phyloP scores from a whole-genome alignment of 2,113 vertebrate species.

The Chinchilla lanigera region DNA sequence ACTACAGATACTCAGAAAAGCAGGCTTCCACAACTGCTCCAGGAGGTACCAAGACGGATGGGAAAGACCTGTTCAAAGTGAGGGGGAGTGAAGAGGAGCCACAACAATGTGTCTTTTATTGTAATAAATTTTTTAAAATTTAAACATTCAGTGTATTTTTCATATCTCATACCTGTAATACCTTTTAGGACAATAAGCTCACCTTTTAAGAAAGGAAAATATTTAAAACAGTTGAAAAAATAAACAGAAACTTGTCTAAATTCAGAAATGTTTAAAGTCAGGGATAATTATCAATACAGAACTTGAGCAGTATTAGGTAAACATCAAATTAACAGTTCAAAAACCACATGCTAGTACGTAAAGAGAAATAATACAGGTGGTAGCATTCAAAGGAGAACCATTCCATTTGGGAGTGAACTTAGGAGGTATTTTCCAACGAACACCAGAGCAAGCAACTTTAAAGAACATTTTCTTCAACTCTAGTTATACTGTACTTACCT shows the following conservation, averaged over 20 bases:
- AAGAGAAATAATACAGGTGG: neutral
- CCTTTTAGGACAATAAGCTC: neutral
- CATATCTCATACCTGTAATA: neutral
- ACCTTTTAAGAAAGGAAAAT: neutral
- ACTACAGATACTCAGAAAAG: neutral
- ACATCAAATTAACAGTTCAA: neutral
- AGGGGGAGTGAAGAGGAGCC: neutral
- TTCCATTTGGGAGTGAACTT: neutral
- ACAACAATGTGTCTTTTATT: neutral
- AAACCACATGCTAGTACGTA: neutral
- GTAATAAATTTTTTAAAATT: neutral
- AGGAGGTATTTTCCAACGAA: neutral
- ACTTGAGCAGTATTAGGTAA: neutral
- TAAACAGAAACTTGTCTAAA: neutral
- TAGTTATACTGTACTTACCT: neutral
- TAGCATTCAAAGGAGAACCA: neutral
- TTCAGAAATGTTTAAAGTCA: neutral
- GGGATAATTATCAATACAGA: neutral
- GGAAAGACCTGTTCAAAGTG: neutral
- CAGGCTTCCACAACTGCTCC: neutral
- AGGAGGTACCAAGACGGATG: neutral
- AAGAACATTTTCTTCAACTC: neutral
- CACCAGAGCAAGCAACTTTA: neutral
- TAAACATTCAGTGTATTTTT: neutral
- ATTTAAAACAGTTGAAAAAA: conserved; percentile 31